Conservation (phyloP, 2,888 invertebrate genomes). For the Chironomus riparius region DNA sequence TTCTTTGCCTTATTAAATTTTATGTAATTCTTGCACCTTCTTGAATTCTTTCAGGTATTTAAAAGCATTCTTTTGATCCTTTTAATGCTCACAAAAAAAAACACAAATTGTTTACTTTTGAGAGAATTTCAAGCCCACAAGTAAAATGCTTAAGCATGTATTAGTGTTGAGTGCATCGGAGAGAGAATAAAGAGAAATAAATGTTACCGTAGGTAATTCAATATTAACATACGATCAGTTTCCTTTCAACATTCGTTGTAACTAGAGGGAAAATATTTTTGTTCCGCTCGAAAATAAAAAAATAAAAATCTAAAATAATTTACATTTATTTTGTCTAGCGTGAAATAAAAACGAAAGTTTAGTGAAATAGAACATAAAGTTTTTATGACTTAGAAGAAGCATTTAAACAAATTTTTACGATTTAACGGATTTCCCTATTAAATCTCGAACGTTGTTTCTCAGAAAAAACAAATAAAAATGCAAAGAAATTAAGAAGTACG, state of each 20-base stretch:
- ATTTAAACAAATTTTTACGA: not conserved
- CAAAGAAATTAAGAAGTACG: too few relatives aligned
- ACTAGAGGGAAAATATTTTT: not conserved
- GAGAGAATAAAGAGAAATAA: not conserved
- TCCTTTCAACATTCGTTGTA: not conserved
- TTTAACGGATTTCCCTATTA: not conserved
- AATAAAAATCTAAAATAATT: not conserved
- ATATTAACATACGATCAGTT: not conserved
- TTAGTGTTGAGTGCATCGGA: not conserved
- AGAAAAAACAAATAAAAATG: not conserved
- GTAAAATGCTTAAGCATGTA: not conserved
- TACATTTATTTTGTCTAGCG: not conserved
- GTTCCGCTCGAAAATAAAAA: not conserved
- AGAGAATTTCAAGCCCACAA: not conserved
- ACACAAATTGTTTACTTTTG: not conserved
- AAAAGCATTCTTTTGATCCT: too few relatives aligned
- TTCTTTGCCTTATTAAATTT: not conserved
- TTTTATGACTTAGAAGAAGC: not conserved
- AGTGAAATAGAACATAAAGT: not conserved
- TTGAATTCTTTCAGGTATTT: too few relatives aligned
- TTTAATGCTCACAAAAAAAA: too few relatives aligned
- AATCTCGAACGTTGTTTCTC: not conserved
- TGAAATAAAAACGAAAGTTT: not conserved
- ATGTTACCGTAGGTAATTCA: not conserved
- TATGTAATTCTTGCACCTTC: too few relatives aligned